A percentile compares a stretch with the other conserved stretches of the same genome.
These are phyloP conservation scores for Halocynthia aurantium DNA, from an alignment of 23 tunicate genomes.

Conservation along the genomic window DNA sequence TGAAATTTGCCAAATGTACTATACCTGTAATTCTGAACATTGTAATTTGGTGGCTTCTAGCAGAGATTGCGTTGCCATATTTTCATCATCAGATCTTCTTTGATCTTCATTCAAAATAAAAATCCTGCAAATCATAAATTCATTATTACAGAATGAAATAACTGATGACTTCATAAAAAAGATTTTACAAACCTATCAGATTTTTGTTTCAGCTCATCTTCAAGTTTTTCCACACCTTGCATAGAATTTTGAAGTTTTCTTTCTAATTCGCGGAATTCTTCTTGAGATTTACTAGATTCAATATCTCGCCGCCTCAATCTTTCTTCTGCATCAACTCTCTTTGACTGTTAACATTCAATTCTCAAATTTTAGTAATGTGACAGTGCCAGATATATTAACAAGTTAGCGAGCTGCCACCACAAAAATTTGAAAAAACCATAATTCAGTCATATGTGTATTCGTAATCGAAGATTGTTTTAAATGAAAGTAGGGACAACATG, in stretches of 20 bases:
- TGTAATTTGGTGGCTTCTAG: constrained; percentile 58
- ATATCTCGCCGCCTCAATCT: constrained; percentile 37
- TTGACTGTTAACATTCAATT: constrained; percentile 26
- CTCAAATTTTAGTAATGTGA: background rate
- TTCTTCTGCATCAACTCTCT: constrained; percentile 68
- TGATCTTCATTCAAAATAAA: constrained; percentile 25
- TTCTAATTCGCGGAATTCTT: constrained; percentile 52
- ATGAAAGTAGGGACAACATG: no score
- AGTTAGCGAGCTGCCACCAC: no score
- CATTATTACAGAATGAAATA: no score
- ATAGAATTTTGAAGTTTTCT: constrained; percentile 40
- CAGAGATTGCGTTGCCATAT: constrained; percentile 30
- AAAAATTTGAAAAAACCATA: background rate
- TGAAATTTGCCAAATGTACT: no score
- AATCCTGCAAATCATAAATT: constrained; percentile 8
- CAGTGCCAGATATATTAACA: no score
- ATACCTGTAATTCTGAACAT: constrained; percentile 50
- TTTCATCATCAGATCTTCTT: constrained; percentile 40
- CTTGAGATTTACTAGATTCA: constrained; percentile 40
- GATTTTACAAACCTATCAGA: constrained; percentile 40
- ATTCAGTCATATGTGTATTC: background rate
- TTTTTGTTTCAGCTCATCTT: constrained; percentile 31
- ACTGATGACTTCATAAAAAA: background rate
- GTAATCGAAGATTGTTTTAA: background rate
- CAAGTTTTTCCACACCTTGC: constrained; percentile 28